These are phyloP conservation scores for Eupristina koningsbergeri DNA, from an alignment of 1,140 invertebrate genomes.

Conservation along the genomic window DNA sequence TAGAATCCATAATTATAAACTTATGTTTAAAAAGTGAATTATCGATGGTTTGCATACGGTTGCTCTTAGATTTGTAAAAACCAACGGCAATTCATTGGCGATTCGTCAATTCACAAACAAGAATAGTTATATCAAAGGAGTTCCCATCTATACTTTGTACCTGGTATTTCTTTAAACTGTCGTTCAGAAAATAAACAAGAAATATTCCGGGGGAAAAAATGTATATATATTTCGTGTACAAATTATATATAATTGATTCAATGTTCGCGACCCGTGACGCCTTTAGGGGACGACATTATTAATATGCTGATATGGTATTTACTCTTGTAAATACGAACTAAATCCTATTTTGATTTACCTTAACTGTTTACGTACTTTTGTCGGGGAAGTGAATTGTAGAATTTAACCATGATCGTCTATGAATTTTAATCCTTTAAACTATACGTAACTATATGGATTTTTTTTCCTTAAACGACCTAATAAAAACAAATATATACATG, in stretches of 20 bases:
- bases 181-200: neutral
- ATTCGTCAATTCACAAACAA: neutral
- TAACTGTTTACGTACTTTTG: neutral
- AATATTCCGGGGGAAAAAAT: constrained; percentile 17
- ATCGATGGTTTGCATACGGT: neutral
- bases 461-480: constrained; percentile 21
- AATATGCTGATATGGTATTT: constrained; percentile 19
- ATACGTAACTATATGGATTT: constrained; percentile 34
- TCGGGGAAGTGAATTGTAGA: no score
- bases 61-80: neutral
- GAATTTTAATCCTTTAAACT: neutral
- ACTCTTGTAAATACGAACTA: constrained; percentile 35
- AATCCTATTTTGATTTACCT: constrained; percentile 24
- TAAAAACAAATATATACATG: neutral
- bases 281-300: neutral
- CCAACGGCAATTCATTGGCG: constrained; percentile 13
- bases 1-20: constrained; percentile 20
- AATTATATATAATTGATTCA: constrained; percentile 41
- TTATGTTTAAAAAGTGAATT: neutral
- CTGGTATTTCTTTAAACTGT: constrained; percentile 29
- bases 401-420: neutral
- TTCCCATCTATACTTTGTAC: constrained; percentile 38
- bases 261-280: neutral
- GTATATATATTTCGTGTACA: constrained; percentile 42
- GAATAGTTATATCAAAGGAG: neutral